Conservation (phyloP, 2,888 invertebrate genomes). For the Autographa gamma region DNA sequence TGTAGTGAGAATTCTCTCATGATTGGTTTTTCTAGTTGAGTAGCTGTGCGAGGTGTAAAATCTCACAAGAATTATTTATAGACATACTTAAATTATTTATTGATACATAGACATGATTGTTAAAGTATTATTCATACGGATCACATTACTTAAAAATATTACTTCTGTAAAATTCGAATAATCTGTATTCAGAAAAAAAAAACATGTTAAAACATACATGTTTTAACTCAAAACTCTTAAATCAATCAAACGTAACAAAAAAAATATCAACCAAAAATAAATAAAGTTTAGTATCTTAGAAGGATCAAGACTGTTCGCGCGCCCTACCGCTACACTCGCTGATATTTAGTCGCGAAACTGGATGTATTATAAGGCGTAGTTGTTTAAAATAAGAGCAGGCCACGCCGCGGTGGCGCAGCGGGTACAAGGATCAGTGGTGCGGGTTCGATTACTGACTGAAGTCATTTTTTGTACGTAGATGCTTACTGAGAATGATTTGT, state of each 20-base stretch:
- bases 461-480: not conserved
- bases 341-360: conserved; percentile 89
- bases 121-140: too few species aligned
- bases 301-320: conserved; percentile 69
- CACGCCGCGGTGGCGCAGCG: conserved; percentile 62
- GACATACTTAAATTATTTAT: too few species aligned
- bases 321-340: conserved; percentile 84
- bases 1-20: not conserved
- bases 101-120: too few species aligned
- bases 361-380: conserved; percentile 89
- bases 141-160: too few species aligned
- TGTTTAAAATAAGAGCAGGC: conserved; percentile 88
- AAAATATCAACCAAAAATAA: not conserved
- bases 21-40: too few species aligned
- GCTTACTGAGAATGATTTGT: too few species aligned
- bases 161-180: too few species aligned
- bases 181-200: too few species aligned
- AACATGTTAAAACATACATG: too few species aligned
- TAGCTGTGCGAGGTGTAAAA: too few species aligned
- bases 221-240: too few species aligned
- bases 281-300: conserved; percentile 59
- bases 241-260: not conserved
- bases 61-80: too few species aligned
- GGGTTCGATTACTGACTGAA: conserved; percentile 73
- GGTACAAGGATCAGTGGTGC: conserved; percentile 25